Conservation (phyloP, 2,113 vertebrate genomes). For the Nycticorax nycticorax region DNA sequence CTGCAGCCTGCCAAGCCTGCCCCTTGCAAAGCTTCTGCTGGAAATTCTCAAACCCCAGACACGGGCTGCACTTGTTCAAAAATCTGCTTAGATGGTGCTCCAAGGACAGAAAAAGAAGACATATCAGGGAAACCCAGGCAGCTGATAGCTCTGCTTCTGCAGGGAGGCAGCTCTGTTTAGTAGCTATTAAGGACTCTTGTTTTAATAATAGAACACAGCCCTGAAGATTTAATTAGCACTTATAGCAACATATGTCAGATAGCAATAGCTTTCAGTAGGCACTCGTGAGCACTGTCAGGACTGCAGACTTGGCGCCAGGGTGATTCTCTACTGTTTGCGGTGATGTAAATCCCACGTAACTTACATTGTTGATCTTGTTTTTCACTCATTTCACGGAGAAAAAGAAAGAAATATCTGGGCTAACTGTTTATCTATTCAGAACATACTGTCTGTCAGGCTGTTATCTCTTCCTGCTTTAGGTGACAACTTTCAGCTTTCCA, state of each 20-base stretch:
- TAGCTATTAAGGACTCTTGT: slow-evolving; percentile 13
- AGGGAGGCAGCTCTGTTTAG: slow-evolving; percentile 1
- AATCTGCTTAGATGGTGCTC: slow-evolving; percentile 2
- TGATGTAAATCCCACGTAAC: not conserved
- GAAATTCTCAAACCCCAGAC: not conserved
- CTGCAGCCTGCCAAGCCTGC: not conserved
- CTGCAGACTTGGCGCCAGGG: not conserved
- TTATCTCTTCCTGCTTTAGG: not conserved
- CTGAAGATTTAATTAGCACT: slow-evolving; percentile 47
- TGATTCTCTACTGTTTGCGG: not conserved
- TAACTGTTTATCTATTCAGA: not conserved
- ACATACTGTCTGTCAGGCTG: not conserved
- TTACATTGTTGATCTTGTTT: not conserved
- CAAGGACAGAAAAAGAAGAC: not conserved
- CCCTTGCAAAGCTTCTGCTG: not conserved
- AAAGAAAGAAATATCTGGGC: not conserved
- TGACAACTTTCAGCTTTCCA: not conserved
- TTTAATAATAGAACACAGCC: slow-evolving; percentile 53
- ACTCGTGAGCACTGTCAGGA: not conserved
- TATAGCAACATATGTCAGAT: slow-evolving; percentile 43
- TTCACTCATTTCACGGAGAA: not conserved
- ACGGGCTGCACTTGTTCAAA: not conserved
- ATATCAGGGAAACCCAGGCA: slow-evolving; percentile 33
- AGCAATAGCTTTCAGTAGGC: slow-evolving; percentile 21
- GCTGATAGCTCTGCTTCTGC: slow-evolving; percentile 2